These are phyloP conservation scores for Osmerus mordax DNA, from an alignment of 2,113 vertebrate species.

Conservation along the genomic window DNA sequence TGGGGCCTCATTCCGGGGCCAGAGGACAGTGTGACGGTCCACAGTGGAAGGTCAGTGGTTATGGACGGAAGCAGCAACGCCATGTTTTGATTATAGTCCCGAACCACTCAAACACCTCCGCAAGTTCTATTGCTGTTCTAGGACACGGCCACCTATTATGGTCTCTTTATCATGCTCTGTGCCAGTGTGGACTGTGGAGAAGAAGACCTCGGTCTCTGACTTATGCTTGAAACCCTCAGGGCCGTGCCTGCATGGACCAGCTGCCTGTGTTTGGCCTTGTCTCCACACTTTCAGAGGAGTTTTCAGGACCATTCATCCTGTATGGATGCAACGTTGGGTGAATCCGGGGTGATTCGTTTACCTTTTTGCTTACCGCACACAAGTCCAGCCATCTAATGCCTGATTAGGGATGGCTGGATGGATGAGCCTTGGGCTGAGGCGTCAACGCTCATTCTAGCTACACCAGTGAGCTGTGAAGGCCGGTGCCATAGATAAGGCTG, in stretches of 20 bases:
- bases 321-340: slow-evolving; percentile 23
- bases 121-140: neutral
- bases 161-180: slow-evolving; percentile 19
- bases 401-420: slow-evolving; percentile 17
- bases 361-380: slow-evolving; percentile 7
- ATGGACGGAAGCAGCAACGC: no score
- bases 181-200: slow-evolving; percentile 7
- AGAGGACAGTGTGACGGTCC: no score
- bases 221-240: slow-evolving; percentile 51
- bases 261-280: slow-evolving; percentile 50
- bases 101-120: no score
- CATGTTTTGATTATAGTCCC: no score
- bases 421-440: slow-evolving; percentile 24
- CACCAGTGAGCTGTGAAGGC: slow-evolving; percentile 23
- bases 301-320: neutral
- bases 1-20: no score
- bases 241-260: slow-evolving; percentile 26
- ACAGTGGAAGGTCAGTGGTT: no score
- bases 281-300: neutral
- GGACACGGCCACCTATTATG: neutral
- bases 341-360: slow-evolving; percentile 6
- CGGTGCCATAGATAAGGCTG: slow-evolving; percentile 47
- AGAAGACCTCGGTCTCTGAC: slow-evolving; percentile 11
- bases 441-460: slow-evolving; percentile 31
- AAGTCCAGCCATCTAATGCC: slow-evolving; percentile 13